Evolutionary conservation across 37 sponge, comb jelly and placozoan species (phyloP), one percentile per base, ranked within the genome.

Genomic region (Beroe forskalii): DNA sequence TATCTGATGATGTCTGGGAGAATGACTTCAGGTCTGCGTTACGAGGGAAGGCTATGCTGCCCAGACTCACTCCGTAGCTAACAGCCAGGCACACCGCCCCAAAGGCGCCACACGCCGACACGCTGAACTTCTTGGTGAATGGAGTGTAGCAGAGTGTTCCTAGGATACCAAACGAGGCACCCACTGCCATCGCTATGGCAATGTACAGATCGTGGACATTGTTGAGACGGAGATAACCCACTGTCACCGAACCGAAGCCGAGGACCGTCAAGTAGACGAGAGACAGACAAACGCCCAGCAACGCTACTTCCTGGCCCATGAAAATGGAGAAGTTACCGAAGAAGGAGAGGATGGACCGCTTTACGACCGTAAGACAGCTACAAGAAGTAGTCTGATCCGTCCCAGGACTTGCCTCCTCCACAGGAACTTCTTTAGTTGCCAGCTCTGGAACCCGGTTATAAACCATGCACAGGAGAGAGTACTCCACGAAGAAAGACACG

Each of bases 231-330:
- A 98, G 94, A 62, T 95, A 96, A 23, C 94, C 93, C 17, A 94
- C 67, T 4, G 95, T 95, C 67, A 98, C 93, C 14, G 95, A 94
- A 43, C 93, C 93, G 91, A 96, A 96, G 0, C 96, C 99, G 31
- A 98, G 93, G 19, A 98, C 99, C 0, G 99, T 98, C 67, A 96
- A 91, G 90, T 98, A 98, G 60, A 98, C 76, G 48, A 91, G 60
- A 19, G 96, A 94, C 91, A 98, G 69, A n/a, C 95, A 66, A 28
- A 96, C 4, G 6, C 90, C 90, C 17, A 41, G 31, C 22, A 62
- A n/a, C 55, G 90, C 91, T 0, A 94, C 92, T 24, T 91, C 90
- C 90, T 98, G 99, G 0, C 67, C 35, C 30, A 64, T 63, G 91
- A 92, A 98, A 1, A 93, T 95, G 61, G 67, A 92, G 86, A 80